phyloP scores from a whole-genome alignment of 2,888 invertebrate genomes.

The Acanthococcus lagerstroemiae region DNA sequence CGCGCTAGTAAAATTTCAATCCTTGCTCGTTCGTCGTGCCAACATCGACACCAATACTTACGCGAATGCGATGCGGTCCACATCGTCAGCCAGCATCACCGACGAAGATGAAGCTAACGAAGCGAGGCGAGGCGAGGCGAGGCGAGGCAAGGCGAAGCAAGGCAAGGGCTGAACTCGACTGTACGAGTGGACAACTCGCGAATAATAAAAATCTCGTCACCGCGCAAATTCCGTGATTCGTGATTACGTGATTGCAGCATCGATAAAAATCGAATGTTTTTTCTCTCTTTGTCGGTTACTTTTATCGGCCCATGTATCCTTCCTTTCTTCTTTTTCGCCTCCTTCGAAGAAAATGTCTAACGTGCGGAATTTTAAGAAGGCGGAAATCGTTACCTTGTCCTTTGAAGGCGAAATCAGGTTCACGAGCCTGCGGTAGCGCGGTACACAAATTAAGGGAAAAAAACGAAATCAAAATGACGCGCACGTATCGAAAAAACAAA shows the following conservation, averaged over 20 bases:
- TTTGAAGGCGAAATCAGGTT: too few species aligned
- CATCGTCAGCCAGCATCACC: too few species aligned
- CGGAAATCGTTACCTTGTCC: not conserved
- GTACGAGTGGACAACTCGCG: not conserved
- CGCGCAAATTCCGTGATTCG: not conserved
- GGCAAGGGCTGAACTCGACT: too few species aligned
- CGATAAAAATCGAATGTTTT: not conserved
- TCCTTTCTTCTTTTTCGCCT: too few species aligned
- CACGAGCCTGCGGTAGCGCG: not conserved
- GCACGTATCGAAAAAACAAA: conserved; percentile 25
- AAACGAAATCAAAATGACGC: conserved; percentile 16
- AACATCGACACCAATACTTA: too few species aligned
- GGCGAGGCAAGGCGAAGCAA: too few species aligned
- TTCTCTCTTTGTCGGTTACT: not conserved
- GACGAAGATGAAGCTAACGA: too few species aligned
- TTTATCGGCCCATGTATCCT: too few species aligned
- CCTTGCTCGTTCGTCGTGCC: too few species aligned
- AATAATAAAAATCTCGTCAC: not conserved
- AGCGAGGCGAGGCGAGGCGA: too few species aligned
- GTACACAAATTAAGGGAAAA: not conserved
- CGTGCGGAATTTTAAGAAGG: not conserved
- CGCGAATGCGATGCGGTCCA: too few species aligned
- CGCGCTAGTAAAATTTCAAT: too few species aligned
- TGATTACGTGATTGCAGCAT: not conserved
- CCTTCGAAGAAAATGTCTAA: not conserved